These are phyloP conservation scores for Argyresthia albistria DNA, from an alignment of 2,888 invertebrate species.

Conservation along the genomic window DNA sequence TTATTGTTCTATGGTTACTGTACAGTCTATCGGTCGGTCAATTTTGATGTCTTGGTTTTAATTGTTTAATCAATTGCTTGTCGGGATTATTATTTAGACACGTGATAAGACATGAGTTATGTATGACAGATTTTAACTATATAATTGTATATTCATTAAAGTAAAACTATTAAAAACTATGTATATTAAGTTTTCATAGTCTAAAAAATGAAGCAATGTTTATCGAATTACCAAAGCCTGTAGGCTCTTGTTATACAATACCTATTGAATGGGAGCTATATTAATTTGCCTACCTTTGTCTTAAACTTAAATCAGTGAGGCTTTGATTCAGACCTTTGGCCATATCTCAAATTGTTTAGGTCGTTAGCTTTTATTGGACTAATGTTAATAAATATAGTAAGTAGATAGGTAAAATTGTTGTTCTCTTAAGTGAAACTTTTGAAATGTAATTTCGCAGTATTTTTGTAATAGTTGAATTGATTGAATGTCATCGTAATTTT, in stretches of 20 bases:
- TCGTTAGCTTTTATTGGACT: neutral
- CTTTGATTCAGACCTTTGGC: neutral
- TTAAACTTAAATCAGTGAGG: neutral
- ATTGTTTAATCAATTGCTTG: too few relatives aligned
- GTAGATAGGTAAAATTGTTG: slow-evolving; percentile 6
- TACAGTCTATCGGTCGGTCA: too few relatives aligned
- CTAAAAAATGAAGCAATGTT: slow-evolving; percentile 1
- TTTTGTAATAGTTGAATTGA: neutral
- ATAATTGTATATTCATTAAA: too few relatives aligned
- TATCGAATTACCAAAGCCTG: neutral
- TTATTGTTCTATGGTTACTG: neutral
- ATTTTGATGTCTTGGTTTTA: too few relatives aligned
- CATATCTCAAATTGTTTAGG: neutral
- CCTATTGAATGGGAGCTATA: neutral
- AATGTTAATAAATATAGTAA: neutral
- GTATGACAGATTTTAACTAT: too few relatives aligned
- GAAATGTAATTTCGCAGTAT: too few relatives aligned
- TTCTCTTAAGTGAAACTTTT: neutral
- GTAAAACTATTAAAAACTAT: too few relatives aligned
- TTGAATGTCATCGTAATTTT: neutral
- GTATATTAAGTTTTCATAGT: slow-evolving; percentile 5
- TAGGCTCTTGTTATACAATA: neutral
- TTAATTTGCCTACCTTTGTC: neutral
- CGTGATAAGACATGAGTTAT: too few relatives aligned
- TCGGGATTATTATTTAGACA: too few relatives aligned